Base-by-base conservation (phyloP, 2,113 vertebrate species). In the Bombycilla garrulus region DNA sequence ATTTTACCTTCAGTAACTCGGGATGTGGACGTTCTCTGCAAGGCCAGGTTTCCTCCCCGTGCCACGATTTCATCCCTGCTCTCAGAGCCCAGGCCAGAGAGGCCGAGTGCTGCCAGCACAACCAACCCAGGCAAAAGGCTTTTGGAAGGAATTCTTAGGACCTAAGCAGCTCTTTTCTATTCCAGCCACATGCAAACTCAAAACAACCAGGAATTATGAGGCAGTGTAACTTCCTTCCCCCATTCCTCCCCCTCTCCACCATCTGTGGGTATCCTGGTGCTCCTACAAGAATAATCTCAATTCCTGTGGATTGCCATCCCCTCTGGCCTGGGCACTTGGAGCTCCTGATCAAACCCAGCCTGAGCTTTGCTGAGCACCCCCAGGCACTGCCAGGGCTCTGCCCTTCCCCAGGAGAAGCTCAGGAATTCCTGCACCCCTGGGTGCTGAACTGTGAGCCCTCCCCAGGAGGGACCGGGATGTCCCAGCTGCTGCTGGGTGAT, bases 1-100 rank as follows among this genome's bases (percentile, higher is more conserved):
- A 4, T 29, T 36, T 26, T 5, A 2, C 71, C 62, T 31, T 6
- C 16, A 0, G 1, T 2, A 0, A 3, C 0, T 1, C 2, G 35
- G 45, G 35, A 8, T 4, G 2, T 0, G 35, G 72, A 10, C 8
- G 54, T 45, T 31, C 40, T 28, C 26, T 4, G 70, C 10, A 9
- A 19, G 14, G 18, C 1, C 62, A 31, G 56, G 53, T 3, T 40
- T 20, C 2, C 8, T 25, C 26, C n/a, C 78, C 66, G 4, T 3
- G 12, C 15, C 11, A n/a, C 1, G 7, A 0, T 24, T 73, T 29
- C 7, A 4, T 60, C 16, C 18, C n/a, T 42, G 18, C 60, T 15
- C 2, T 7, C 54, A 14, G 53, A 81, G 36, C 28, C 51, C 51
- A 33, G 0, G 74, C 18, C 14, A 42, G 47, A 47, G 31, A 45